phyloP scores from a whole-genome alignment of 2,888 invertebrate genomes.

The Eurois occulta region DNA sequence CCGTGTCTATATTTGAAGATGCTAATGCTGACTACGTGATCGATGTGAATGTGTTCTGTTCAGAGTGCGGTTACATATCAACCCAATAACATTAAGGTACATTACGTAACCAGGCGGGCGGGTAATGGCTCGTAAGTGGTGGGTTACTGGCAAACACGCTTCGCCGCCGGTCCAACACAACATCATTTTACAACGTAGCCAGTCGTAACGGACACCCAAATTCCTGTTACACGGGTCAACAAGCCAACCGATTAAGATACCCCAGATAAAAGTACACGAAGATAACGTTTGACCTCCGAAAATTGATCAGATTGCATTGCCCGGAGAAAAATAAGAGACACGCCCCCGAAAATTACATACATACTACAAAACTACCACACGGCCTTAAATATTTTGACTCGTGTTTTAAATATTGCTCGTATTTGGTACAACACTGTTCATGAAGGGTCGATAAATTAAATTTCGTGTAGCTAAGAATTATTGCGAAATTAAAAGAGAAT shows the following conservation, averaged over 20 bases:
- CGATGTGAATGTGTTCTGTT: slow-evolving; percentile 36
- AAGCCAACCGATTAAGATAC: slow-evolving; percentile 81
- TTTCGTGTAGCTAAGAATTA: slow-evolving; percentile 42
- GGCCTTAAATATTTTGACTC: slow-evolving; percentile 49
- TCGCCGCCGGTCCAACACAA: slow-evolving; percentile 67
- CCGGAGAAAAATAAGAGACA: slow-evolving; percentile 69
- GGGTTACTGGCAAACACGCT: slow-evolving; percentile 67
- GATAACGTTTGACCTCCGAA: slow-evolving; percentile 81
- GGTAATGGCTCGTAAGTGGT: slow-evolving; percentile 71
- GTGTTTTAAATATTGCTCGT: slow-evolving; percentile 47
- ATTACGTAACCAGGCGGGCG: slow-evolving; percentile 74
- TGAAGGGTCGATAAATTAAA: slow-evolving; percentile 53
- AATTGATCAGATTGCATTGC: slow-evolving; percentile 81
- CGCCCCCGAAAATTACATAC: slow-evolving; percentile 81
- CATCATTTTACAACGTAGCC: slow-evolving; percentile 69
- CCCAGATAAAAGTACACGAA: slow-evolving; percentile 76
- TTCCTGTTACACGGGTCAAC: slow-evolving; percentile 80
- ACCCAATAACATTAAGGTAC: slow-evolving; percentile 64
- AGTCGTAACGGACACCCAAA: slow-evolving; percentile 78
- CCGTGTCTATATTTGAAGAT: slow-evolving; percentile 43
- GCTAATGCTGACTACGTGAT: slow-evolving; percentile 46
- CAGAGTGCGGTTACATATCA: slow-evolving; percentile 52
- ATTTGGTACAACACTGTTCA: slow-evolving; percentile 30
- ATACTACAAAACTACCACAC: slow-evolving; percentile 58
- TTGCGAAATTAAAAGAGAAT: slow-evolving; percentile 51